Evolutionary conservation across 2,797 vertebrate genomes (phyloP), one percentile per base, ranked within the genome.

Genomic region (Chanos chanos): DNA sequence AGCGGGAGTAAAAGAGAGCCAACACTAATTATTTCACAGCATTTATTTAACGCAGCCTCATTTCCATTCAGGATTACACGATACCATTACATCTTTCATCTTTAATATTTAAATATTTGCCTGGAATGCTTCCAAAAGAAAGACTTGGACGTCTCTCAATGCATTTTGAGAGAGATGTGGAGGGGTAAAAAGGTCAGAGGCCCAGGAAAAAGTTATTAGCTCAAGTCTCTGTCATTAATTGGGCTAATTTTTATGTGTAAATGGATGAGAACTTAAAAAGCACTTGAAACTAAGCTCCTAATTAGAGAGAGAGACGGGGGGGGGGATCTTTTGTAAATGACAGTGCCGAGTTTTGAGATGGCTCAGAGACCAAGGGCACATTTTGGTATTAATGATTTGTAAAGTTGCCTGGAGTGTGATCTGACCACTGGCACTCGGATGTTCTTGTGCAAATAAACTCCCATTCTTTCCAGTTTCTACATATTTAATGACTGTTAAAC

Each of bases 1-100:
- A 51, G 31, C 53, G 64, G 61, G 18, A 48, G 18, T 21, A 70
- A 30, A 40, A 15, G 19, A 27, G 48, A 33, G 58, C 43, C 30
- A 44, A 31, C 10, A 12, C 44, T 75, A 73, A 70, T 73, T 53
- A 49, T 70, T 64, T 76, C 66, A 62, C 61, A 49, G 66, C 77
- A 68, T 15, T 47, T 50, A 49, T 41, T 59, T 54, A 66, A 60
- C 24, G 50, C 44, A 33, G n/a, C 16, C 37, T 51, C 60, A 65
- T 40, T 61, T 44, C 62, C 50, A 30, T 47, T 64, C 52, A 15
- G 5, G 62, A 31, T 50, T 52, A 50, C 45, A 25, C 18, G n/a
- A 61, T 50, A 59, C 16, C 36, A 24, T 54, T 13, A 44, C 56
- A 56, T 71, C 41, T 56, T 68, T 43, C 7, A 27, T 51, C 50